phyloP scores from a whole-genome alignment of 2,888 invertebrate species.

The Eupithecia exiguata region DNA sequence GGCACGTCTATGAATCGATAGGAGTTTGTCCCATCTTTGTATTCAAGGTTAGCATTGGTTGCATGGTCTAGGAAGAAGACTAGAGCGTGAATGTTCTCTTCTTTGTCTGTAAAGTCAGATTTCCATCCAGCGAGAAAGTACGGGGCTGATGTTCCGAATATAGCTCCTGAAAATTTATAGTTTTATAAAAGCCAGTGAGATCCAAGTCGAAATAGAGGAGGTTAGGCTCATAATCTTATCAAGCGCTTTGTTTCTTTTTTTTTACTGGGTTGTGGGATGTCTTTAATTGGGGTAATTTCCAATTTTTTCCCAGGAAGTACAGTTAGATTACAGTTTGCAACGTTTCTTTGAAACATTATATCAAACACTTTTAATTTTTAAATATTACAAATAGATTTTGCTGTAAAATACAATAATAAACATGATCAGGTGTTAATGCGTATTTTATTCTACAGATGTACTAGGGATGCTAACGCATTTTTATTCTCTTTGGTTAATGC shows the following conservation, averaged over 20 bases:
- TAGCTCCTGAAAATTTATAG: conserved; percentile 86
- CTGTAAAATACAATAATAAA: background rate
- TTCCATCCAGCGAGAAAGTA: conserved; percentile 94
- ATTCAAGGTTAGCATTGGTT: conserved; percentile 85
- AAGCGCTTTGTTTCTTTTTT: background rate
- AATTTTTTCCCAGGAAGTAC: background rate
- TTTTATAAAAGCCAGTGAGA: background rate
- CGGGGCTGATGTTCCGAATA: conserved; percentile 91
- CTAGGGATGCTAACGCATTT: too few species aligned
- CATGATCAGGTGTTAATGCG: too few species aligned
- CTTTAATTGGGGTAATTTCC: background rate
- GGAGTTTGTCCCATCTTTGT: conserved; percentile 65
- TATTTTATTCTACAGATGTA: too few species aligned
- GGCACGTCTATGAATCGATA: conserved; percentile 90
- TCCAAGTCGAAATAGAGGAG: background rate
- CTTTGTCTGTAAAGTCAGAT: conserved; percentile 90
- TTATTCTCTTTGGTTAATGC: too few species aligned
- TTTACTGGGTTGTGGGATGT: background rate
- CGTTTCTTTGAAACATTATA: background rate
- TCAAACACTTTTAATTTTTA: background rate
- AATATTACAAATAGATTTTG: background rate
- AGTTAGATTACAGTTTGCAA: conserved; percentile 1
- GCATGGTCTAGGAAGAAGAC: conserved; percentile 92
- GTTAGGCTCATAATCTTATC: background rate
- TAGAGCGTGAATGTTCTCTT: conserved; percentile 90